These are phyloP conservation scores for Amphipyra tragopoginis DNA, from an alignment of 2,888 invertebrate genomes.

Conservation along the genomic window DNA sequence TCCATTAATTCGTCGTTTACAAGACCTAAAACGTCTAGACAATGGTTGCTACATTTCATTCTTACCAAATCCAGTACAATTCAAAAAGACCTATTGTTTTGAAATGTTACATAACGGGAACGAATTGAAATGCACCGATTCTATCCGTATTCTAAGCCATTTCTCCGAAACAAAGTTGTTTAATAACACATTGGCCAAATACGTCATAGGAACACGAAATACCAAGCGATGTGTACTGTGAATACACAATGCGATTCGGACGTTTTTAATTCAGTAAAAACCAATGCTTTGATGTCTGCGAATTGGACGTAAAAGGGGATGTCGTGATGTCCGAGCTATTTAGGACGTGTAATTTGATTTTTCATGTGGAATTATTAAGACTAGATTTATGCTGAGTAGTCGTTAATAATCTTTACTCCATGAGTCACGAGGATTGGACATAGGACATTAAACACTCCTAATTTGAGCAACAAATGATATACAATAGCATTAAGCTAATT, in stretches of 20 bases:
- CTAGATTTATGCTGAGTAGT: too few relatives aligned
- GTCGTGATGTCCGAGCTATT: conserved; percentile 9
- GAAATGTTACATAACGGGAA: conserved; percentile 49
- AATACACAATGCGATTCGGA: conserved; percentile 38
- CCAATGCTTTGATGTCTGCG: conserved; percentile 36
- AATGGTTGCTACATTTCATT: conserved; percentile 20
- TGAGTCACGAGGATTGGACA: too few relatives aligned
- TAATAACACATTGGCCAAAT: conserved; percentile 37
- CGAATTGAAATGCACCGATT: conserved; percentile 21
- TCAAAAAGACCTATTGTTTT: conserved; percentile 42
- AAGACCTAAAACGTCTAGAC: conserved; percentile 18
- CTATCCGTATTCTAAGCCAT: conserved; percentile 21
- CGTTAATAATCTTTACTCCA: too few relatives aligned
- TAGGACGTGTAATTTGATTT: too few relatives aligned
- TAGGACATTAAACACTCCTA: too few relatives aligned
- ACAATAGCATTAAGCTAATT: too few relatives aligned
- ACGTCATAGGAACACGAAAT: conserved; percentile 49
- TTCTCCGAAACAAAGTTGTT: conserved; percentile 36
- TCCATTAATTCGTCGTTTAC: conserved; percentile 21
- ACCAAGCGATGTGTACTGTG: conserved; percentile 24
- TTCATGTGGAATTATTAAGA: too few relatives aligned
- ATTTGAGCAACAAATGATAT: too few relatives aligned
- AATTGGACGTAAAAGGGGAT: conserved; percentile 7
- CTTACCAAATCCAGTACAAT: conserved; percentile 27
- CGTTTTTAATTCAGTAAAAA: conserved; percentile 42